Percentiles rank a stretch among this genome's conserved stretches.
Evolutionary conservation across 1,140 invertebrate genomes (phyloP).

Genomic region (Drosophila burlai): DNA sequence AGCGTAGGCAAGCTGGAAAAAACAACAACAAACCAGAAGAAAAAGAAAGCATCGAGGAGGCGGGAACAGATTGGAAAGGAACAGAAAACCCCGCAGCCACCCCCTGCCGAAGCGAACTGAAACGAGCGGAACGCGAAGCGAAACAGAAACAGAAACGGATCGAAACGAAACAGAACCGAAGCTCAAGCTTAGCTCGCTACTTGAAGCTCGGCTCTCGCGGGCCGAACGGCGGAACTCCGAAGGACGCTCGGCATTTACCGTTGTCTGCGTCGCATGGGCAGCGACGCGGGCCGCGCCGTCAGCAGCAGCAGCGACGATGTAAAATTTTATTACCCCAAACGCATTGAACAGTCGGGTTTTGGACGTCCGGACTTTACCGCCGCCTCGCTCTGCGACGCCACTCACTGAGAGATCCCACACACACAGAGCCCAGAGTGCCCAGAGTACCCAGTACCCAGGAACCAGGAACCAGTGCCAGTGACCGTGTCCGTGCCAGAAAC

Average conservation of each 20-base stretch:
- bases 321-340: constrained; percentile 84
- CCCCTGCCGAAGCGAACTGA: not conserved
- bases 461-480: constrained; percentile 6
- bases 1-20: constrained; percentile 15
- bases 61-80: constrained; percentile 34
- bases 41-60: not conserved
- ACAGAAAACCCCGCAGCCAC: not conserved
- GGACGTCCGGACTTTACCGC: constrained; percentile 81
- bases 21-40: not conserved
- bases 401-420: constrained; percentile 40
- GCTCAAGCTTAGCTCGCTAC: not conserved
- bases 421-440: constrained; percentile 12
- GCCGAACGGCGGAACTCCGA: constrained; percentile 10
- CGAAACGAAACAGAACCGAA: constrained; percentile 15
- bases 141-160: constrained; percentile 3
- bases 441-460: not conserved
- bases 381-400: constrained; percentile 59
- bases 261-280: not conserved
- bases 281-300: constrained; percentile 44
- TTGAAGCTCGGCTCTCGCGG: constrained; percentile 14
- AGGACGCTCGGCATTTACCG: constrained; percentile 11
- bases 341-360: constrained; percentile 82
- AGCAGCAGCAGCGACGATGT: constrained; percentile 57
- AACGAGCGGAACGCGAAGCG: constrained; percentile 1
- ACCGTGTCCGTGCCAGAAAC: constrained; percentile 4